These are phyloP conservation scores for Schrankia costaestrigalis DNA, from an alignment of 2,888 invertebrate species.

Conservation along the genomic window DNA sequence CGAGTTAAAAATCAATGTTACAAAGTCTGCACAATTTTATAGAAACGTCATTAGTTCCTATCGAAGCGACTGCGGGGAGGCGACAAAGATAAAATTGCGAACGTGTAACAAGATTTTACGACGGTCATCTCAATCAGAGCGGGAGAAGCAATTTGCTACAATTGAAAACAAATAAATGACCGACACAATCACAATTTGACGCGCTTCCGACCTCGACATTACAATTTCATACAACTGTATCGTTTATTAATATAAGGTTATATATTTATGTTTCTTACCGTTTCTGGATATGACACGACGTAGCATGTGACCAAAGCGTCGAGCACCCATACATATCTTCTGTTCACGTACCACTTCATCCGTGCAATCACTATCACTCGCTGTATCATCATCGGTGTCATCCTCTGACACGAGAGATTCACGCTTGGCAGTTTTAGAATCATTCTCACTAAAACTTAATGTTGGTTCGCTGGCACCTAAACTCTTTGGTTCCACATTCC, in stretches of 20 bases:
- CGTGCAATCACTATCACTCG: slow-evolving; percentile 67
- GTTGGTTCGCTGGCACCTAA: slow-evolving; percentile 73
- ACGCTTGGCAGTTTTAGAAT: slow-evolving; percentile 49
- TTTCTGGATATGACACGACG: slow-evolving; percentile 73
- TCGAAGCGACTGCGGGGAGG: slow-evolving; percentile 24
- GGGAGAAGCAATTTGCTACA: slow-evolving; percentile 59
- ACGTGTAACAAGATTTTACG: slow-evolving; percentile 51
- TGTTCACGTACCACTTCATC: slow-evolving; percentile 68
- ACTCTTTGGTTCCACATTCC: slow-evolving; percentile 61
- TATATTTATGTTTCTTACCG: slow-evolving; percentile 63
- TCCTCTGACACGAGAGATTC: slow-evolving; percentile 68
- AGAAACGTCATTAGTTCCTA: slow-evolving; percentile 36
- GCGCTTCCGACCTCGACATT: slow-evolving; percentile 27
- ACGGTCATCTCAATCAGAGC: slow-evolving; percentile 60
- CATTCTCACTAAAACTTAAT: slow-evolving; percentile 54
- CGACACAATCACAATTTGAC: slow-evolving; percentile 43
- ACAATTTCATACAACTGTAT: slow-evolving; percentile 15
- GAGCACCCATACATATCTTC: slow-evolving; percentile 71
- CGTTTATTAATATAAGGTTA: slow-evolving; percentile 6
- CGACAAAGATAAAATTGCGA: slow-evolving; percentile 44
- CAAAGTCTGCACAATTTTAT: slow-evolving; percentile 25
- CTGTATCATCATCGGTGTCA: slow-evolving; percentile 66
- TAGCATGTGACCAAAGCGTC: slow-evolving; percentile 67
- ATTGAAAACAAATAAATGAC: slow-evolving; percentile 68
- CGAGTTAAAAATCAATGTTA: slow-evolving; percentile 21